A percentile compares a stretch with the other conserved stretches of the same genome.
Conservation (phyloP, 2,888 invertebrate genomes). For the Spilarctia lutea region DNA sequence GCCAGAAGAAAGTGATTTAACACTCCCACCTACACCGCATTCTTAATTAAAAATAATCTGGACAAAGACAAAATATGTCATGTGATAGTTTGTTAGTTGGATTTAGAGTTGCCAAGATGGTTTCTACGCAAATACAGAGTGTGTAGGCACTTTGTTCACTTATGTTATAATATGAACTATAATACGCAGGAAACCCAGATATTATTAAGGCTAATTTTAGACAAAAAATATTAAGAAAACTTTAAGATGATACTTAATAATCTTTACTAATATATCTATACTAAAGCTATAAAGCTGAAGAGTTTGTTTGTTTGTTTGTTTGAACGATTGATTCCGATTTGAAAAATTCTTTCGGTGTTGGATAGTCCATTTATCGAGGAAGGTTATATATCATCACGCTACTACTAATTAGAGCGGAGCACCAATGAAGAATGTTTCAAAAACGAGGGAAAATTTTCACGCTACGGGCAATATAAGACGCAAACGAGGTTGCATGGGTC, state of each 20-base stretch:
- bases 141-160: constrained; percentile 5
- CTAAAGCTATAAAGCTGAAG: too few species aligned
- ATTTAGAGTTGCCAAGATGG: constrained; percentile 52
- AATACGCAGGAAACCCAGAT: neutral
- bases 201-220: neutral
- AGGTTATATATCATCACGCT: too few species aligned
- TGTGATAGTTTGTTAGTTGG: constrained; percentile 52
- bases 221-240: neutral
- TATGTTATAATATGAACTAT: neutral
- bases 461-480: too few species aligned
- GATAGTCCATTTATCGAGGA: too few species aligned
- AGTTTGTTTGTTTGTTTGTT: too few species aligned
- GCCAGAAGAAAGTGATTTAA: constrained; percentile 50
- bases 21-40: constrained; percentile 55
- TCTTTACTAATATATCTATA: too few species aligned
- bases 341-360: too few species aligned
- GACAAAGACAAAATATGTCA: constrained; percentile 57
- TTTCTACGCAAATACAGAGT: constrained; percentile 12
- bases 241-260: neutral
- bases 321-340: too few species aligned
- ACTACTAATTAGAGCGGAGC: too few species aligned
- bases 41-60: constrained; percentile 66
- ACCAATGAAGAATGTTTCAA: too few species aligned
- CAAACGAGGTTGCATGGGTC: too few species aligned
- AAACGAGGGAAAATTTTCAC: too few species aligned